Evolutionary conservation across 2,888 invertebrate genomes (phyloP).

Genomic region (Brenthis ino): DNA sequence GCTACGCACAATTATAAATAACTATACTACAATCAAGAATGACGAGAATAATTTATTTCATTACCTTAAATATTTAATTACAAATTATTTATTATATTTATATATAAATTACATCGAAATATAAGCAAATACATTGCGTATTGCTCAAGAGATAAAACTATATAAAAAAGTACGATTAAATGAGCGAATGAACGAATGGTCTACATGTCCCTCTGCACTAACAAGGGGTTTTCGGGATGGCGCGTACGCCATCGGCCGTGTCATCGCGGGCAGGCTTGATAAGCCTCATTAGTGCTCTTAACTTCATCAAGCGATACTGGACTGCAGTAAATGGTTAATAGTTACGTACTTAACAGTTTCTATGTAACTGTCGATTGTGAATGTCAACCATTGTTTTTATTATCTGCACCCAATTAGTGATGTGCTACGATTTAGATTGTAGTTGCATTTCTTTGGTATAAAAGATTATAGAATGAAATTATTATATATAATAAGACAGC

Average conservation of each 20-base stretch:
- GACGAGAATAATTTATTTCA: no score
- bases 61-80: no score
- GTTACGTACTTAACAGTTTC: constrained; percentile 26
- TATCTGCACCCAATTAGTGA: constrained; percentile 33
- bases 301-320: constrained; percentile 63
- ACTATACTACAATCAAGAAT: no score
- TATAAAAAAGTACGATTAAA: constrained; percentile 20
- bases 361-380: constrained; percentile 32
- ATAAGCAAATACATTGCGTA: neutral
- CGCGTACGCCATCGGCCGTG: constrained; percentile 68
- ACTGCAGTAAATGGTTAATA: constrained; percentile 28
- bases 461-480: no score
- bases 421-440: neutral
- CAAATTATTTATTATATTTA: no score
- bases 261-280: constrained; percentile 66
- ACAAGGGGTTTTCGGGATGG: constrained; percentile 56
- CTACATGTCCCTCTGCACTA: constrained; percentile 47
- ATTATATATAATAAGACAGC: no score
- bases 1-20: no score
- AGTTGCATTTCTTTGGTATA: neutral
- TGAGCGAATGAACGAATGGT: constrained; percentile 28
- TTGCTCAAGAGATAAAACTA: neutral
- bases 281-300: constrained; percentile 75
- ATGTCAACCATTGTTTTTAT: constrained; percentile 39
- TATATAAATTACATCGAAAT: neutral